A percentile compares a stretch with the other conserved stretches of the same genome.
Evolutionary conservation across 2,888 invertebrate species (phyloP).

Genomic region (Phaonia tiefii): DNA sequence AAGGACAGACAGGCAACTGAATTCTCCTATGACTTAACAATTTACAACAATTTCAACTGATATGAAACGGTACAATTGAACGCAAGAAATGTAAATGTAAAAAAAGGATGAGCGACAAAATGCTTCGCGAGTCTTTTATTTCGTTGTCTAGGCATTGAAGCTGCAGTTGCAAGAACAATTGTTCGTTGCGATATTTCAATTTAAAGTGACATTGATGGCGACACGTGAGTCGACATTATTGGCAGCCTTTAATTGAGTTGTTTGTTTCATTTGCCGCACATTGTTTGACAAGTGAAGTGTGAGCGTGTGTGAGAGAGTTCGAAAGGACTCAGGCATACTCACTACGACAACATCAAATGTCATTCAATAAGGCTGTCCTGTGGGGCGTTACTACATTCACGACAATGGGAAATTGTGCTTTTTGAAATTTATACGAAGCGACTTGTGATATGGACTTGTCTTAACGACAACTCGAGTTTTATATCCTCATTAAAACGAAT

Average conservation of each 20-base stretch:
- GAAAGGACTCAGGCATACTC: neutral
- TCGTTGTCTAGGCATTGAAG: neutral
- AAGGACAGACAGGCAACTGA: too few relatives aligned
- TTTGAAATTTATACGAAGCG: too few relatives aligned
- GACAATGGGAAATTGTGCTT: too few relatives aligned
- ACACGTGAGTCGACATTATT: slow-evolving; percentile 56
- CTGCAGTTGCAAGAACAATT: slow-evolving; percentile 5
- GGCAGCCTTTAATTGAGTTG: slow-evolving; percentile 58
- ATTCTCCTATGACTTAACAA: too few relatives aligned
- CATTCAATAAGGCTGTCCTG: too few relatives aligned
- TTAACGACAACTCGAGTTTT: too few relatives aligned
- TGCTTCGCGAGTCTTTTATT: neutral
- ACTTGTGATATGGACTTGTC: too few relatives aligned
- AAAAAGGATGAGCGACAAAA: neutral
- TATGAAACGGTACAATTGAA: slow-evolving; percentile 1
- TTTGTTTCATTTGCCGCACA: slow-evolving; percentile 43
- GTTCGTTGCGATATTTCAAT: slow-evolving; percentile 49
- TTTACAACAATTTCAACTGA: too few relatives aligned
- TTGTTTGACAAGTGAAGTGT: slow-evolving; percentile 11
- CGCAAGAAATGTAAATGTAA: neutral
- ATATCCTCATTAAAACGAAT: too few relatives aligned
- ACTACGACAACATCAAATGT: neutral
- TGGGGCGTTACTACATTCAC: too few relatives aligned
- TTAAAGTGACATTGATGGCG: slow-evolving; percentile 57
- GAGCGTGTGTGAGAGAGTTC: neutral